Conservation (phyloP, 2,888 invertebrate species). For the Saturnia japonica region DNA sequence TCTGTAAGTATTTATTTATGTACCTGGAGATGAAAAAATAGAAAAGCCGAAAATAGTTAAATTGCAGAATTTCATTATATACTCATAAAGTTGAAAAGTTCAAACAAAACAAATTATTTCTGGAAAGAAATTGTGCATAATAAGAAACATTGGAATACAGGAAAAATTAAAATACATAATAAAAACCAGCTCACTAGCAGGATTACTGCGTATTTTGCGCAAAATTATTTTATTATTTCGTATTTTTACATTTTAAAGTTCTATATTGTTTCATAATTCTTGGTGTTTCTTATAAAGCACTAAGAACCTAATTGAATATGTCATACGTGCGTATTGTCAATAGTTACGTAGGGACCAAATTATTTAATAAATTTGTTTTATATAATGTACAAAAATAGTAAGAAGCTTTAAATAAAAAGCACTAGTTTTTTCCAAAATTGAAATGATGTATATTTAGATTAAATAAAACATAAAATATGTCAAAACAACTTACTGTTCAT, state of each 20-base stretch:
- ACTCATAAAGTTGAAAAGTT: background rate
- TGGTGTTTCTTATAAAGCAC: background rate
- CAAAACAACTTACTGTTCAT: constrained; percentile 66
- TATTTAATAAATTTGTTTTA: background rate
- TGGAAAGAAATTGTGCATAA: background rate
- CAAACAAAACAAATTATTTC: background rate
- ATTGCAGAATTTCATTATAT: background rate
- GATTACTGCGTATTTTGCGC: background rate
- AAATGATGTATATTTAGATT: background rate
- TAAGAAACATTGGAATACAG: background rate
- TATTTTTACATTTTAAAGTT: background rate
- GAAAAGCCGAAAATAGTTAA: too few relatives aligned
- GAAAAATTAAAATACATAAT: background rate
- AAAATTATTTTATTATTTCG: background rate
- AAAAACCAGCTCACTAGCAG: background rate
- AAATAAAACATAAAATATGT: constrained; percentile 9
- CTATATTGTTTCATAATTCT: too few relatives aligned
- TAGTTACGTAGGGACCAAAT: background rate
- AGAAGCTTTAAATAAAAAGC: background rate
- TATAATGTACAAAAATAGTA: background rate
- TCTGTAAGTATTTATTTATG: too few relatives aligned
- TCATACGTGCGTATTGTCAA: background rate
- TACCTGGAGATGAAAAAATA: too few relatives aligned
- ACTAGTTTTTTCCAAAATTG: background rate
- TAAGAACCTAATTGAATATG: background rate